Base-by-base conservation (phyloP, 2,888 invertebrate species). In the Tetropium fuscum region DNA sequence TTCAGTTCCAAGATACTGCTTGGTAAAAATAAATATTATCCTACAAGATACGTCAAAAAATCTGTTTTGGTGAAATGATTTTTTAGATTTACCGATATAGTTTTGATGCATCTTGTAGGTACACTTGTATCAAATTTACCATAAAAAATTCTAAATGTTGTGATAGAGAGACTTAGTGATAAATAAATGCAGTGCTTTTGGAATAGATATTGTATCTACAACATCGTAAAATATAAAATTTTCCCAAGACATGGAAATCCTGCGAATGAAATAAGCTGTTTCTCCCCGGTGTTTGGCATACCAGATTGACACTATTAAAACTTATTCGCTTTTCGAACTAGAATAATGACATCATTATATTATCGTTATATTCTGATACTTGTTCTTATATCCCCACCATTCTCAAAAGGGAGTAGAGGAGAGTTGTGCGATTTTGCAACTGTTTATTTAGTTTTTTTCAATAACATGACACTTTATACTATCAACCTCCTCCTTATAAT, bases 71-170 rank as follows among this genome's bases (percentile, higher is more conserved):
- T 32, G 6, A 13, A 15, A 15, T 16, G 13, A 3, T n/a, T 38
- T 5, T 2, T 16, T 38, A 38, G 16, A 18, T 38, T n/a, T 13
- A 8, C 15, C 22, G 13, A 44, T 18, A 10, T 30, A n/a, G 10
- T 30, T 27, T 44, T 36, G 48, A 15, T 13, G 16, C 38, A 15
- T 48, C n/a, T 48, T 36, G 48, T 10, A 34, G 13, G 45, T 41
- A 22, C 5, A 22, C 5, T 11, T 15, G 15, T 25, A 34, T 34
- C 20, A 44, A 13, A 8, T 44, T 22, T 63, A 63, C 58, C 58
- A 60, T 61, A 54, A 65, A 10, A 30, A 64, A 75, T 74, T 76
- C 75, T 74, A 75, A 76, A 76, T 72, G 75, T 74, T 76, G 75
- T 74, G 74, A 74, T 74, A 74, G 73, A 66, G 60, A 62, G 25